Evolutionary conservation across 92 coral and sea anemone species (phyloP).

Genomic region (Blastomussa wellsi): DNA sequence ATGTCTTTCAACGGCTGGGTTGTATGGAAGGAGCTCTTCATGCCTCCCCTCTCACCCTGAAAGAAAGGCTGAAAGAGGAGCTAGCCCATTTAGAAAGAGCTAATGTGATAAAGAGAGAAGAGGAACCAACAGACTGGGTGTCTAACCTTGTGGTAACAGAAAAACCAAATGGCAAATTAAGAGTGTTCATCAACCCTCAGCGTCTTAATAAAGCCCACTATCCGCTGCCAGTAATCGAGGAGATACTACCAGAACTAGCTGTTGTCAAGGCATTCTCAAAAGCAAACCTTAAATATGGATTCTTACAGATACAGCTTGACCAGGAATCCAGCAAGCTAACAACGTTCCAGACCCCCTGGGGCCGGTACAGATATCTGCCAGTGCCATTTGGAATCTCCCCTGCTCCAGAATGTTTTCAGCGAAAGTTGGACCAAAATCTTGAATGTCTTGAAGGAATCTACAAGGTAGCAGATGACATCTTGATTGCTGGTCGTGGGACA

Average conservation of each 20-base stretch:
- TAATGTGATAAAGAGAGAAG: slow-evolving; percentile 14
- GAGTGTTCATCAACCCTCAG: no score
- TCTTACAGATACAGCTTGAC: slow-evolving; percentile 46
- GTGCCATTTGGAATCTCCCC: slow-evolving; percentile 45
- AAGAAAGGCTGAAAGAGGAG: slow-evolving; percentile 35
- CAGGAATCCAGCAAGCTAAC: slow-evolving; percentile 50
- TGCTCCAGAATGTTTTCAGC: slow-evolving; percentile 46
- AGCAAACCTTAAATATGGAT: slow-evolving; percentile 52
- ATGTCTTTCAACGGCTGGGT: not conserved
- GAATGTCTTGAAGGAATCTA: slow-evolving; percentile 55
- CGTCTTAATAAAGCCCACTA: slow-evolving; percentile 30
- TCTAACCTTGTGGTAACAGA: slow-evolving; percentile 40
- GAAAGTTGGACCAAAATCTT: slow-evolving; percentile 38
- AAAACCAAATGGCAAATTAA: slow-evolving; percentile 35
- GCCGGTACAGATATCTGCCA: slow-evolving; percentile 34
- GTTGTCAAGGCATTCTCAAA: slow-evolving; percentile 57
- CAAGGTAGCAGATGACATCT: slow-evolving; percentile 63
- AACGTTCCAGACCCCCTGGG: slow-evolving; percentile 56
- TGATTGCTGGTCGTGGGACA: slow-evolving; percentile 53
- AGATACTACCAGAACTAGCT: slow-evolving; percentile 52
- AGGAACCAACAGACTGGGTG: slow-evolving; percentile 43
- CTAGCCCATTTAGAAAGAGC: slow-evolving; percentile 17
- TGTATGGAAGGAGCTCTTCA: slow-evolving; percentile 24
- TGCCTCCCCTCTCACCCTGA: slow-evolving; percentile 35
- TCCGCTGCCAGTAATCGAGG: slow-evolving; percentile 46